Conservation (phyloP, 92 coral and sea anemone species). For the Anthopleura xanthogrammica region DNA sequence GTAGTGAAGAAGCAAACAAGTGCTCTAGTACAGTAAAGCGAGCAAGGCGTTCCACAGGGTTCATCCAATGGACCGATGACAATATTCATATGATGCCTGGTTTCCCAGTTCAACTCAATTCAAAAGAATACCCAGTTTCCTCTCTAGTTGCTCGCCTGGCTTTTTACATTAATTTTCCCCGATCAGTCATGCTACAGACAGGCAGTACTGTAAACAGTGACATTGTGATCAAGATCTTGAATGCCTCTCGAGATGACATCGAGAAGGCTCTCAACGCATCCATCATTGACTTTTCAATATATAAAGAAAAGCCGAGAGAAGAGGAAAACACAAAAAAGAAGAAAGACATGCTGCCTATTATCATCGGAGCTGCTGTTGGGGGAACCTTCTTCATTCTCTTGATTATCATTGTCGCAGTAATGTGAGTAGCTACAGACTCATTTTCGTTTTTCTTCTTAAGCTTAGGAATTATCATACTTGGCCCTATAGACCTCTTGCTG, state of each 20-base stretch:
- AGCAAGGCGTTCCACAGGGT: neutral
- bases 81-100: constrained; percentile 36
- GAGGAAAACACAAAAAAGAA: constrained; percentile 2
- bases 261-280: constrained; percentile 31
- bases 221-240: constrained; percentile 17
- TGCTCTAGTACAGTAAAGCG: neutral
- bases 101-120: constrained; percentile 21
- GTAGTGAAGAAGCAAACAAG: neutral
- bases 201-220: constrained; percentile 9
- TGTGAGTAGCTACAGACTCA: neutral
- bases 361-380: constrained; percentile 22
- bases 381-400: constrained; percentile 13
- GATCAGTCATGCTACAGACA: constrained; percentile 16
- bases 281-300: constrained; percentile 19
- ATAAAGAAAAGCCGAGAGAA: neutral
- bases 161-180: constrained; percentile 39
- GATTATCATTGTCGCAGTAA: neutral
- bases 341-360: neutral
- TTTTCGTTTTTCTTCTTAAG: no score
- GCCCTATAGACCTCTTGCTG: no score
- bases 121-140: neutral
- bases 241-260: constrained; percentile 15
- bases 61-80: neutral
- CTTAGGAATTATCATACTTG: neutral
- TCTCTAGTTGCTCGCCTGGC: constrained; percentile 29